Conservation (phyloP, 1,140 invertebrate genomes). For the Trachelipus rathkii region DNA sequence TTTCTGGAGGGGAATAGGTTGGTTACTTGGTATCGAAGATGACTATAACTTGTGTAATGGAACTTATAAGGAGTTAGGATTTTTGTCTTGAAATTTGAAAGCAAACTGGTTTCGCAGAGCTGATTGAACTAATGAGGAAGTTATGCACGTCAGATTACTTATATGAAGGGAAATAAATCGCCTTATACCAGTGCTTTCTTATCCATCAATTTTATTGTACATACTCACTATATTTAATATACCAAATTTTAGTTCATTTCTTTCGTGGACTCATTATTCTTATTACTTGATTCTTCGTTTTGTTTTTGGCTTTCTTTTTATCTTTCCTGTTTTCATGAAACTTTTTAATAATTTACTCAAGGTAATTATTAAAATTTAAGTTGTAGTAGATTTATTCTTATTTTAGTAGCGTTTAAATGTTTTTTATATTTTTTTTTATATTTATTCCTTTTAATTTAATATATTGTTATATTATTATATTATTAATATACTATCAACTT, state of each 20-base stretch:
- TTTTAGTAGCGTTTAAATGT: no score
- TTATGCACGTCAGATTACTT: constrained; percentile 53
- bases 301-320: constrained; percentile 23
- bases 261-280: constrained; percentile 12
- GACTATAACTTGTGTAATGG: constrained; percentile 61
- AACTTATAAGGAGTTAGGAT: constrained; percentile 49
- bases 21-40: constrained; percentile 75
- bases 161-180: constrained; percentile 49
- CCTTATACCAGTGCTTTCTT: constrained; percentile 47
- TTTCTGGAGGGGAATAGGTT: constrained; percentile 76
- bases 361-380: no score
- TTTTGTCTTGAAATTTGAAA: constrained; percentile 51
- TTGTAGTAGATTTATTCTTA: no score
- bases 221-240: constrained; percentile 14
- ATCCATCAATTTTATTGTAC: constrained; percentile 27
- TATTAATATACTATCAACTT: no score
- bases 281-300: constrained; percentile 28
- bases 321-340: constrained; percentile 19
- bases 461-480: no score
- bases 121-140: constrained; percentile 48
- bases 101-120: constrained; percentile 51
- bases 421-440: no score
- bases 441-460: no score
- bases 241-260: constrained; percentile 7
- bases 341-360: constrained; percentile 29